Evolutionary conservation across 2,888 invertebrate species (phyloP).

Genomic region (Agrochola macilenta): DNA sequence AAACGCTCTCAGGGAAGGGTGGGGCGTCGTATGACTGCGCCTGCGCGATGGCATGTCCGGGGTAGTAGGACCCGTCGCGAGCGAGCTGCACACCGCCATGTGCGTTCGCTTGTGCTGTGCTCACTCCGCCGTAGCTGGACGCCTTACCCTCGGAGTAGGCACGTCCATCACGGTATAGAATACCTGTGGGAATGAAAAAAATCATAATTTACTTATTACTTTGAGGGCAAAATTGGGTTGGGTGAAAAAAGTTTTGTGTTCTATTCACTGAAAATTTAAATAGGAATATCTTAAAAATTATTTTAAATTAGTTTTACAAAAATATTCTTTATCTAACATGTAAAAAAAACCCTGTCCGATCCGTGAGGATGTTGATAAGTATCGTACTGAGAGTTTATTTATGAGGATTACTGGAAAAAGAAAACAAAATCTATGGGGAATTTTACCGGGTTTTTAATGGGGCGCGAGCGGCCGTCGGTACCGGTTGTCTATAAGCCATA

Average conservation of each 20-base stretch:
- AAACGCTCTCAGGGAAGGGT: conserved; percentile 47
- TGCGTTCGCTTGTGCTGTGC: conserved; percentile 76
- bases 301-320: neutral
- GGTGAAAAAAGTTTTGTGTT: neutral
- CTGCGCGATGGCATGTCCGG: conserved; percentile 74
- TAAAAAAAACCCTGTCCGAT: too few relatives aligned
- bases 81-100: conserved; percentile 66
- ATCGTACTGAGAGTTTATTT: too few relatives aligned
- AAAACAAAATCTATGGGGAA: too few relatives aligned
- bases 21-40: conserved; percentile 61
- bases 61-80: conserved; percentile 75
- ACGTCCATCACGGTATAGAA: conserved; percentile 82
- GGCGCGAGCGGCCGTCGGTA: too few relatives aligned
- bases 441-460: too few relatives aligned
- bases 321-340: too few relatives aligned
- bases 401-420: too few relatives aligned
- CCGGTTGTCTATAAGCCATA: too few relatives aligned
- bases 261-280: neutral
- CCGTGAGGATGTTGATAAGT: too few relatives aligned
- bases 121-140: conserved; percentile 74
- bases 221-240: neutral
- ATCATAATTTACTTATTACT: neutral
- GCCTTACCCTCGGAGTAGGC: conserved; percentile 79
- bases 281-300: neutral
- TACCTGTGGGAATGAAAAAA: conserved; percentile 70